phyloP scores from a whole-genome alignment of 2,113 vertebrate species.

The Myodes glareolus region DNA sequence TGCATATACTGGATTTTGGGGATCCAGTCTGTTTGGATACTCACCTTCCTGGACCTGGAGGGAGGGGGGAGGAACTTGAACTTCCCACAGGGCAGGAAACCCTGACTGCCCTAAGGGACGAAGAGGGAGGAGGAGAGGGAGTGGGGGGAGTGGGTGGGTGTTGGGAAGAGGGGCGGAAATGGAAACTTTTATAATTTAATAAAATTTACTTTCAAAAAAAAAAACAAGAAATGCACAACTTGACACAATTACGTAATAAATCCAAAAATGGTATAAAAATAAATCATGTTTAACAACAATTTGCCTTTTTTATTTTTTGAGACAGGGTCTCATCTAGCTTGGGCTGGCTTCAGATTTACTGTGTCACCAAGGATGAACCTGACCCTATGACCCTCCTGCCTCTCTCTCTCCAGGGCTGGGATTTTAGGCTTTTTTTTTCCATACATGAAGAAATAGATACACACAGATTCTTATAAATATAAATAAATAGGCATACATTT shows the following conservation, averaged over 20 bases:
- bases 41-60: too few species aligned
- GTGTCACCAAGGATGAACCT: background rate
- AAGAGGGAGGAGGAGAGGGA: too few species aligned
- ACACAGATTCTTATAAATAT: background rate
- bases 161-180: too few species aligned
- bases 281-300: slow-evolving; percentile 29
- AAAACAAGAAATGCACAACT: background rate
- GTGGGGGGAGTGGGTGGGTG: too few species aligned
- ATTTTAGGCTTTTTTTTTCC: too few species aligned
- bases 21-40: too few species aligned
- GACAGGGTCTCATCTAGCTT: background rate
- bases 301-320: background rate
- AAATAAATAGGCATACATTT: background rate
- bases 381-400: background rate
- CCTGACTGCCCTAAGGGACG: too few species aligned
- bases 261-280: background rate
- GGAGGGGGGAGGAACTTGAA: too few species aligned
- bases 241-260: background rate
- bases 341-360: background rate
- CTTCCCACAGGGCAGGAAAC: too few species aligned
- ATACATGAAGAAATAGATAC: background rate
- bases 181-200: too few species aligned
- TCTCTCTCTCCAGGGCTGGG: background rate
- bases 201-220: background rate
- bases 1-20: too few species aligned